These are phyloP conservation scores for Petroica traversi DNA, from an alignment of 2,113 vertebrate species.

Conservation along the genomic window DNA sequence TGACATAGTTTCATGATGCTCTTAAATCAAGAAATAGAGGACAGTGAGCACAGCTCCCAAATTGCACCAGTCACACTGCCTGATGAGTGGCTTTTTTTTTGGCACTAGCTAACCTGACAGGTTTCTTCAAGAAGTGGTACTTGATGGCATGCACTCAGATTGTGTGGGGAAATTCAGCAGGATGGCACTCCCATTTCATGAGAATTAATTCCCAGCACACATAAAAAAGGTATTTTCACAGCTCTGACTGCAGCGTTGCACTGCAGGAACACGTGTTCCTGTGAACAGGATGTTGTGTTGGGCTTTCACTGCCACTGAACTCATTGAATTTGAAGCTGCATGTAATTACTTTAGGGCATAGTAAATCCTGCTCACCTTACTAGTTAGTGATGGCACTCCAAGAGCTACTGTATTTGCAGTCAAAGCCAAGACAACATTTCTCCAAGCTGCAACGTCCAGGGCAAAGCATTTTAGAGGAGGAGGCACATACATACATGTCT, in stretches of 20 bases:
- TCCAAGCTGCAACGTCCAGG: neutral
- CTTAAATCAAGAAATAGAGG: slow-evolving; percentile 67
- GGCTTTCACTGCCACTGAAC: neutral
- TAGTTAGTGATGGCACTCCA: neutral
- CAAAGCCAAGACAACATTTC: neutral
- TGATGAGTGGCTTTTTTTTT: slow-evolving; percentile 11
- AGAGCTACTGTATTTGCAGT: neutral
- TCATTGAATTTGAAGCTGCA: slow-evolving; percentile 10
- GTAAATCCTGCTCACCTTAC: slow-evolving; percentile 36
- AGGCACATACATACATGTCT: neutral
- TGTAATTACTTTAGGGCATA: slow-evolving; percentile 34
- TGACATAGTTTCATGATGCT: slow-evolving; percentile 70
- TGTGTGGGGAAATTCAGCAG: neutral
- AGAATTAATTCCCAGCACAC: neutral
- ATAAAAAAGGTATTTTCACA: slow-evolving; percentile 13
- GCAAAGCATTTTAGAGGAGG: neutral
- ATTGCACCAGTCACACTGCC: slow-evolving; percentile 20
- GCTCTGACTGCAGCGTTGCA: neutral
- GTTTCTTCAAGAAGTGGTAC: slow-evolving; percentile 14
- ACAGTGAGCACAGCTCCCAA: neutral
- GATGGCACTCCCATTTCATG: neutral
- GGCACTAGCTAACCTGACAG: slow-evolving; percentile 29
- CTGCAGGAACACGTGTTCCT: neutral
- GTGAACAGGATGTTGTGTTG: neutral
- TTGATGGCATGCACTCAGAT: neutral